These are phyloP conservation scores for Nomada fabriciana DNA, from an alignment of 2,888 invertebrate genomes.

Conservation along the genomic window DNA sequence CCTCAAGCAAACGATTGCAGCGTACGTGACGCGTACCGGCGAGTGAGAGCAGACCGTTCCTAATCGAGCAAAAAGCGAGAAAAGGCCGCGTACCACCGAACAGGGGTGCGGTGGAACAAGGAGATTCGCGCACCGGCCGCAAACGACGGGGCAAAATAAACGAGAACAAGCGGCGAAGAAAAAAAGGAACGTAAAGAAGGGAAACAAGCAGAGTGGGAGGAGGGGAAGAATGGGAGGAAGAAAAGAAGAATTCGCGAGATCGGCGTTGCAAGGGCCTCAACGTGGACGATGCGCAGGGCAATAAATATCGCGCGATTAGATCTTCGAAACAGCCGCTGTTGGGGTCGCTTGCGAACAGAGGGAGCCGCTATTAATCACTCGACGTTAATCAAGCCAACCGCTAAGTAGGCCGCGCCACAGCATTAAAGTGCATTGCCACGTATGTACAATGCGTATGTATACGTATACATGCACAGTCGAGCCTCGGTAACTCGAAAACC, in stretches of 20 bases:
- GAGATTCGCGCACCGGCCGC: conserved; percentile 18
- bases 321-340: conserved; percentile 74
- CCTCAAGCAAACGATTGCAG: background rate
- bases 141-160: conserved; percentile 43
- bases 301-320: conserved; percentile 83
- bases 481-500: too few species aligned
- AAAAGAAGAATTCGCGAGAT: conserved; percentile 68
- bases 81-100: conserved; percentile 12
- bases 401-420: conserved; percentile 81
- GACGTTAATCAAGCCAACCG: conserved; percentile 81
- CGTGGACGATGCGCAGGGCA: conserved; percentile 77
- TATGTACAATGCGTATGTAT: conserved; percentile 21
- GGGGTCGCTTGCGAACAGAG: conserved; percentile 72
- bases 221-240: conserved; percentile 25
- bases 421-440: conserved; percentile 77
- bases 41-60: background rate
- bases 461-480: background rate
- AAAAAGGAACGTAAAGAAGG: conserved; percentile 3
- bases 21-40: background rate
- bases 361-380: conserved; percentile 82
- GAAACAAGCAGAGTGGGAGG: background rate
- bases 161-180: conserved; percentile 11
- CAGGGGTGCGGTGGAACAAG: conserved; percentile 21
- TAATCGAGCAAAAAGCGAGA: conserved; percentile 33
- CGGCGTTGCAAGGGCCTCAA: conserved; percentile 65